A percentile compares a stretch with the other conserved stretches of the same genome.
phyloP scores from a whole-genome alignment of 2,113 vertebrate genomes.

The Struthidea cinerea region DNA sequence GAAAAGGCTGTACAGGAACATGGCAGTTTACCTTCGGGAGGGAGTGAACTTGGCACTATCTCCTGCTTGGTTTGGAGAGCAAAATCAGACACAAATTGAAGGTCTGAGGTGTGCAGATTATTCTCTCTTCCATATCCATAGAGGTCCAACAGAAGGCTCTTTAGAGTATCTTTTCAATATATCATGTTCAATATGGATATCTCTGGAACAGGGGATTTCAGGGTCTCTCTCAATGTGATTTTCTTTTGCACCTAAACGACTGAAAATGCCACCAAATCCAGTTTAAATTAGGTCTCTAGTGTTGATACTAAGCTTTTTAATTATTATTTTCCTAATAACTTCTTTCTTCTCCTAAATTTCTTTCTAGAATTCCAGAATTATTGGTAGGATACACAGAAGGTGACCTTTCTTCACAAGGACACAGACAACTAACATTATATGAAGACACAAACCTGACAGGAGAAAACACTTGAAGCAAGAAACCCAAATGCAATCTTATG shows the following conservation, averaged over 20 bases:
- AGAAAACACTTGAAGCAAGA: conserved; percentile 89
- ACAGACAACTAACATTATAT: conserved; percentile 85
- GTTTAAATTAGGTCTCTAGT: neutral
- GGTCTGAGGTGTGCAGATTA: neutral
- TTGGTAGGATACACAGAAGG: conserved; percentile 84
- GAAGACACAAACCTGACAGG: conserved; percentile 85
- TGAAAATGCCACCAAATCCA: neutral
- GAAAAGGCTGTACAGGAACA: neutral
- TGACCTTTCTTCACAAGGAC: conserved; percentile 91
- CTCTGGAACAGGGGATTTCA: neutral
- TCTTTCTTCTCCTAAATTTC: neutral
- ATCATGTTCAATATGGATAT: accelerated
- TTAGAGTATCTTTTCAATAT: neutral
- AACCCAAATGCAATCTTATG: conserved; percentile 83
- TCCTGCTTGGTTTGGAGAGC: neutral
- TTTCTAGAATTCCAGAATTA: conserved; percentile 77
- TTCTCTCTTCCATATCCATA: neutral
- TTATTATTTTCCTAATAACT: neutral
- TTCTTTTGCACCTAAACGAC: neutral
- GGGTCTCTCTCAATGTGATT: neutral
- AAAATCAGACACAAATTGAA: neutral
- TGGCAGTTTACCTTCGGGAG: neutral
- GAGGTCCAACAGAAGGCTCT: neutral
- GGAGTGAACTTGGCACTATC: neutral
- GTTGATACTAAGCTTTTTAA: neutral